These are phyloP conservation scores for Gallinago paraguaiae DNA, from an alignment of 2,113 vertebrate species.

Conservation along the genomic window DNA sequence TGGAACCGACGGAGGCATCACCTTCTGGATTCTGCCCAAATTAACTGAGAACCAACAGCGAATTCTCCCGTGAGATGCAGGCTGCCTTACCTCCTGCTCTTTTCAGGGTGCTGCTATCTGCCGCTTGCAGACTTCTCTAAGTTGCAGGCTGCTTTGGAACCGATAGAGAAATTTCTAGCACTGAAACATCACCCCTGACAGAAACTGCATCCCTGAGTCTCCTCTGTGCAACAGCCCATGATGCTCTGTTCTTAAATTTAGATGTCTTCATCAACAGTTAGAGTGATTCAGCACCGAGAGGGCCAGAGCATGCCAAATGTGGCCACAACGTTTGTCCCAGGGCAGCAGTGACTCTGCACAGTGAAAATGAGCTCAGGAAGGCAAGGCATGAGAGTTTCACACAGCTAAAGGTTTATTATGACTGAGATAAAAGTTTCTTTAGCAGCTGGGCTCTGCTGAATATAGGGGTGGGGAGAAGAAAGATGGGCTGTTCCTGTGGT, in stretches of 20 bases:
- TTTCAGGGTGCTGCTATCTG: not conserved
- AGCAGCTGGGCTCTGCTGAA: not conserved
- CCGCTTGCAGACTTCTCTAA: not conserved
- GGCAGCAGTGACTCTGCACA: not conserved
- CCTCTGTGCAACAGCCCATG: not conserved
- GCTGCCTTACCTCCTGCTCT: not conserved
- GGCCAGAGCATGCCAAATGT: not conserved
- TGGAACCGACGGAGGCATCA: rapidly evolving
- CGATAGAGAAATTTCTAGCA: not conserved
- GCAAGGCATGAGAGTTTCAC: not conserved
- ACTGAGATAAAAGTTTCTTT: not conserved
- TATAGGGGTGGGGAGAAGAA: not conserved
- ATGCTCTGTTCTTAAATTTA: not conserved
- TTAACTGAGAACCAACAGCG: not conserved
- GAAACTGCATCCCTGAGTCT: not conserved
- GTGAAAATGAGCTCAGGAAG: not conserved
- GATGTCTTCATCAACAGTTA: not conserved
- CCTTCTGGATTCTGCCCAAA: not conserved
- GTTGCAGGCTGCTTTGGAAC: not conserved
- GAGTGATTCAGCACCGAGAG: not conserved
- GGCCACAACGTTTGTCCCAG: not conserved
- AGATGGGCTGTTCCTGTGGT: not conserved
- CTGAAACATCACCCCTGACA: not conserved
- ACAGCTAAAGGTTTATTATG: not conserved
- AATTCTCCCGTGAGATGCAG: not conserved